A percentile compares a stretch with the other conserved stretches of the same genome.
phyloP scores from a whole-genome alignment of 2,113 vertebrate species.

The Propithecus coquereli region DNA sequence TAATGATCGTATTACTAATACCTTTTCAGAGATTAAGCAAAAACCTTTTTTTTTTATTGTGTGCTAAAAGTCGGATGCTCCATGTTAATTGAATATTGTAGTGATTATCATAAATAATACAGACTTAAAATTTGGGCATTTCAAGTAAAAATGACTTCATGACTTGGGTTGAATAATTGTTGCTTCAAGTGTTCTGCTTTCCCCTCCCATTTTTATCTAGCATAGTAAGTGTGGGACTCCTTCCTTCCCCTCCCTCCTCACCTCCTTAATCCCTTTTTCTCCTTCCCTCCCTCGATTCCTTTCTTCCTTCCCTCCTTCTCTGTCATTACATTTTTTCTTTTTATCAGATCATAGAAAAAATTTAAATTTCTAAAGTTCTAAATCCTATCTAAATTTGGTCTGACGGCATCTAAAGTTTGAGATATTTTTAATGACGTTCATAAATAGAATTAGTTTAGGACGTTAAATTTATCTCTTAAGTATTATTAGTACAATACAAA shows the following conservation, averaged over 20 bases:
- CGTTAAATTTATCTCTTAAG: conserved; percentile 29
- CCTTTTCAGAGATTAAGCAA: not conserved
- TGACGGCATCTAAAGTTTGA: not conserved
- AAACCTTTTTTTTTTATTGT: not conserved
- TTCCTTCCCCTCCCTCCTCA: not conserved
- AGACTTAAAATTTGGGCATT: not conserved
- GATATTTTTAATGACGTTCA: not conserved
- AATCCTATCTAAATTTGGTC: not conserved
- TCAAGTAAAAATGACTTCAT: not conserved
- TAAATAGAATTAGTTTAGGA: conserved; percentile 41
- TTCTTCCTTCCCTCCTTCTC: not conserved
- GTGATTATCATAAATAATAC: not conserved
- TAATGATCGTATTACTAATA: not conserved
- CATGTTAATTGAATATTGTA: not conserved
- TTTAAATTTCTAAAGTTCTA: not conserved
- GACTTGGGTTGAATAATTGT: not conserved
- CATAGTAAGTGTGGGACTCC: not conserved
- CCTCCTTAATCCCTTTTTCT: not conserved
- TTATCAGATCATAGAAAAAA: not conserved
- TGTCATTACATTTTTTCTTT: not conserved
- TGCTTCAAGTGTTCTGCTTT: not conserved
- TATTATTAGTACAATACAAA: conserved; percentile 54
- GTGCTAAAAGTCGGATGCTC: not conserved
- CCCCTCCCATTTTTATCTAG: not conserved
- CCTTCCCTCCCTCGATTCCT: not conserved